Percentiles rank a stretch among this genome's conserved stretches.
phyloP scores from a whole-genome alignment of 1,140 invertebrate genomes.

The Pectinophora gossypiella region DNA sequence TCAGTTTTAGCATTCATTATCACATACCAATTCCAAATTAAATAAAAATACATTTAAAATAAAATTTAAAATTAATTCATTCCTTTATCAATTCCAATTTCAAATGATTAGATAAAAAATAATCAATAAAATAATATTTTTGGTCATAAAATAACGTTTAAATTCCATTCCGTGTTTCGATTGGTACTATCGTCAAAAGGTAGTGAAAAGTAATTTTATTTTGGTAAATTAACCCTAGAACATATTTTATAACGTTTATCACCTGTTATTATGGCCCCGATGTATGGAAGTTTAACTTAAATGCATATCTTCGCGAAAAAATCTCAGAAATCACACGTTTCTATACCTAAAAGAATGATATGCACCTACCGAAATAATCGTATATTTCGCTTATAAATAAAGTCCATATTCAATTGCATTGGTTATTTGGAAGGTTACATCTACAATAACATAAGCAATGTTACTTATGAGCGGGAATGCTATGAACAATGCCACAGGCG shows the following conservation, averaged over 20 bases:
- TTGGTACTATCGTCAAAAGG: too few species aligned
- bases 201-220: too few species aligned
- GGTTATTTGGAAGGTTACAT: background rate
- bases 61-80: background rate
- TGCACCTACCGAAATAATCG: conserved; percentile 15
- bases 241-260: too few species aligned
- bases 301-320: conserved; percentile 20
- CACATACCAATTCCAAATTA: conserved; percentile 1
- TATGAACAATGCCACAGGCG: background rate
- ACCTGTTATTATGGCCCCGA: conserved; percentile 38
- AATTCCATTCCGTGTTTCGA: too few species aligned
- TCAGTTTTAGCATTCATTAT: background rate
- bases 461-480: background rate
- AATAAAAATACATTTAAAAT: conserved; percentile 4
- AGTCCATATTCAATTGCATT: background rate
- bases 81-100: background rate
- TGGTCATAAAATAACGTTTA: too few species aligned
- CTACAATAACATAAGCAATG: background rate
- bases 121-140: too few species aligned
- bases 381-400: conserved; percentile 1
- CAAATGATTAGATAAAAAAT: too few species aligned
- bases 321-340: conserved; percentile 4
- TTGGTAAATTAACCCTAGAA: too few species aligned
- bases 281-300: conserved; percentile 18
- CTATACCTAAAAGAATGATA: conserved; percentile 29